Conservation (phyloP, 2,888 invertebrate genomes). For the Heliconius cydno region DNA sequence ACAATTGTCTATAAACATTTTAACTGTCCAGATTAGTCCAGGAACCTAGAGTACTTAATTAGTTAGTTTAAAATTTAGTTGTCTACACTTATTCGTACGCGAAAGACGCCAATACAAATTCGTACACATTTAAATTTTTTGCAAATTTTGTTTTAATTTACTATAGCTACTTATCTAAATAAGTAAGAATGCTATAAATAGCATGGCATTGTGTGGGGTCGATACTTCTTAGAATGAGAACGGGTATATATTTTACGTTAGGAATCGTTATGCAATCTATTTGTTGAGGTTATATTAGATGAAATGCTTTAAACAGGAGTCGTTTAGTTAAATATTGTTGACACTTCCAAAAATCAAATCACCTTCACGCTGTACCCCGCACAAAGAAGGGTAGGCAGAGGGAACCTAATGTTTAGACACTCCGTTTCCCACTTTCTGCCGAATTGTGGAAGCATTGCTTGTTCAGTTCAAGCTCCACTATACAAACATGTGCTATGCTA, state of each 20-base stretch:
- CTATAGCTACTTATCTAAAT: background rate
- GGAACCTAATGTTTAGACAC: no score
- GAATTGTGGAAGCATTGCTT: no score
- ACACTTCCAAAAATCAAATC: no score
- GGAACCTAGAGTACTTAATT: no score
- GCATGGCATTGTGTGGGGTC: conserved; percentile 10
- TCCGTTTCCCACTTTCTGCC: no score
- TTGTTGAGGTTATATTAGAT: conserved; percentile 25
- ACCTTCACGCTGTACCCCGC: no score
- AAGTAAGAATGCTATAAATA: background rate
- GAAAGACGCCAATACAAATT: background rate
- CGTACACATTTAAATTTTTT: background rate
- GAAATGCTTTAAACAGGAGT: conserved; percentile 9
- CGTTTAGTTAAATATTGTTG: no score
- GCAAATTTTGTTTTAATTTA: background rate
- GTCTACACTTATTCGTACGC: no score
- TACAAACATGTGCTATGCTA: background rate
- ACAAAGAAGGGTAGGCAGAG: no score
- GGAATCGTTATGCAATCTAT: conserved; percentile 41
- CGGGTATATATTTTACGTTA: conserved; percentile 41
- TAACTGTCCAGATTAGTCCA: no score
- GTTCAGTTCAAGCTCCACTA: background rate
- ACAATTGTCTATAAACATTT: no score
- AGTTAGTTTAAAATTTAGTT: no score
- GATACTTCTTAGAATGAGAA: conserved; percentile 31